Evolutionary conservation across 2,888 invertebrate genomes (phyloP), one percentile per base, ranked within the genome.

Genomic region (Lepidochrysops patricia): DNA sequence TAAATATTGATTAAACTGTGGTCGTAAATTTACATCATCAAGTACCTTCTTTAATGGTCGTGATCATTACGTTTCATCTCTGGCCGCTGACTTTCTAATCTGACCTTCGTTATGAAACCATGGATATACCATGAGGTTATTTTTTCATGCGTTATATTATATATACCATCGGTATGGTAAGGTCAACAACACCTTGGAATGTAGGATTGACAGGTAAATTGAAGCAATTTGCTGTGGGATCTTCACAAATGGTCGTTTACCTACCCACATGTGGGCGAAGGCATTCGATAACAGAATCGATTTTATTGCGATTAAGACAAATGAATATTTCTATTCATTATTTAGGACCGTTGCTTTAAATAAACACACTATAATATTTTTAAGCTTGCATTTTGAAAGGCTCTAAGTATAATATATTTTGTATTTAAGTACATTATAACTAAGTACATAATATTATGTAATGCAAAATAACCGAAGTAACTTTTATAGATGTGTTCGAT

Each of bases 161-260:
- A 43, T 5, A 4, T 9, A 43, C 43, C 19, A 43, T 43, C 19
- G 43, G 19, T 23, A 19, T 12, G 29, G 29, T 19, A 12, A 26
- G 50, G 25, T 50, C 50, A 26, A 26, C 13, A 50, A 13, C 26
- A 26, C 52, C 52, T 15, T 52, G 27, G 52, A 26, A 48, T 32
- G 32, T 32, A 23, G 2, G 49, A 49, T 19, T 26, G 48, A 57
- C 49, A 62, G 63, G 62, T 64, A 64, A 62, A 65, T 62, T 57
- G 60, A 60, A 52, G 64, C 63, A 62, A 62, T 58, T 60, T 62
- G 59, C 67, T 63, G 64, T 65, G 63, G 66, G 63, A 63, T 61
- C 62, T 80, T 76, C 72, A 78, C 76, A 67, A 82, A 82, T 77
- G 68, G 76, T 76, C 76, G 63, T 76, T 80, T 67, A 69, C 75